phyloP scores from a whole-genome alignment of 2,113 vertebrate genomes.

The Leiothrix lutea region DNA sequence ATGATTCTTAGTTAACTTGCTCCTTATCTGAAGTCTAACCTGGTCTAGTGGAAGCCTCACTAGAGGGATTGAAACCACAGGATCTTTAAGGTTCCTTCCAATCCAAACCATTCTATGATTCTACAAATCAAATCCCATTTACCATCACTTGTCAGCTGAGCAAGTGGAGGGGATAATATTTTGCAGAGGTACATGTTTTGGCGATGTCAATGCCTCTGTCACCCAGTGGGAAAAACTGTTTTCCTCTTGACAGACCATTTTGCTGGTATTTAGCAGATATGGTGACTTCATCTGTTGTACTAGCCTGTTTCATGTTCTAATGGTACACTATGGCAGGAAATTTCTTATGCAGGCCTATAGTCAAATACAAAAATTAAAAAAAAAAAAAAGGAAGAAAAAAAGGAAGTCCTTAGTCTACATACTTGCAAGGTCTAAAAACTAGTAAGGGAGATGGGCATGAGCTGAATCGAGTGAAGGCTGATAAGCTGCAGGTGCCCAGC shows the following conservation, averaged over 20 bases:
- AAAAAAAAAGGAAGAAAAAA: too few relatives aligned
- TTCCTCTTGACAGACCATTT: not conserved
- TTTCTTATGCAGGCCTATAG: not conserved
- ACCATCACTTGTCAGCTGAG: not conserved
- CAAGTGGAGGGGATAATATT: not conserved
- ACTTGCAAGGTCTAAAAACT: not conserved
- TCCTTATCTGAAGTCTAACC: not conserved
- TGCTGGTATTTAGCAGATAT: not conserved
- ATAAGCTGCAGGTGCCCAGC: not conserved
- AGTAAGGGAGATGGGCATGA: not conserved
- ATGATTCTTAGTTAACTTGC: not conserved
- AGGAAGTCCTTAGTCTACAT: not conserved
- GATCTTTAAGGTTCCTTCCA: not conserved
- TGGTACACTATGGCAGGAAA: not conserved
- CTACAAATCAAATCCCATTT: not conserved
- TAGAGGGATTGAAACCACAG: not conserved
- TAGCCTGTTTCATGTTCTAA: not conserved
- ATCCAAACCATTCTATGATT: not conserved
- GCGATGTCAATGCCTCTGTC: accelerated
- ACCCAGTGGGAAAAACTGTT: not conserved
- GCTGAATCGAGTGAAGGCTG: not conserved
- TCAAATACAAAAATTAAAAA: not conserved
- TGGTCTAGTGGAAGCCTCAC: not conserved
- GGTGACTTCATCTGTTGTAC: not conserved
- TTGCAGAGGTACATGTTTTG: not conserved